Evolutionary conservation across 2,888 invertebrate genomes (phyloP).

Genomic region (Drosophila anomalata): DNA sequence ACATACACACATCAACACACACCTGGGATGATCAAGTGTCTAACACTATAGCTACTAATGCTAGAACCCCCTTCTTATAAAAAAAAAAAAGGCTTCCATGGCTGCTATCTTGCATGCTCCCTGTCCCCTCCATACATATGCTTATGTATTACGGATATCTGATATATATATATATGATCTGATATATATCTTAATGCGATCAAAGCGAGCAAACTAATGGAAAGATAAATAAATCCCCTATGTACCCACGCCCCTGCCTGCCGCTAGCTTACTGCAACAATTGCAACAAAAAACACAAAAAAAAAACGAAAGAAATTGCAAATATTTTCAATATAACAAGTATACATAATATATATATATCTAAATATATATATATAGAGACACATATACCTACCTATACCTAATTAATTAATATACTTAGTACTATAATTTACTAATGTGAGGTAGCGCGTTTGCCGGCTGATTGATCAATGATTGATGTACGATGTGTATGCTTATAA

Average conservation of each 20-base stretch:
- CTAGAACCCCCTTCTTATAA: slow-evolving; percentile 23
- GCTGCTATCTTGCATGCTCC: slow-evolving; percentile 15
- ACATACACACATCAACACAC: slow-evolving; percentile 39
- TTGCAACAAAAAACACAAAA: slow-evolving; percentile 31
- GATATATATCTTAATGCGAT: slow-evolving; percentile 9
- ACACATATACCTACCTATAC: slow-evolving; percentile 21
- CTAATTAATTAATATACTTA: slow-evolving; percentile 46
- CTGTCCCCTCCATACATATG: slow-evolving; percentile 23
- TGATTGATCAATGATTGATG: slow-evolving; percentile 37
- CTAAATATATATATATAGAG: slow-evolving; percentile 14
- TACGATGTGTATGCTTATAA: slow-evolving; percentile 62
- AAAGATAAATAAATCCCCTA: not conserved
- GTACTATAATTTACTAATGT: slow-evolving; percentile 62
- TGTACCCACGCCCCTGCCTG: slow-evolving; percentile 9
- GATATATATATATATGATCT: slow-evolving; percentile 6
- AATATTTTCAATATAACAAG: slow-evolving; percentile 61
- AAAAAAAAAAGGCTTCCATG: not conserved
- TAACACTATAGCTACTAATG: slow-evolving; percentile 60
- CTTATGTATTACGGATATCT: slow-evolving; percentile 19
- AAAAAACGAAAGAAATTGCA: slow-evolving; percentile 33
- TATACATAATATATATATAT: slow-evolving; percentile 38
- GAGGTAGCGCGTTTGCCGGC: slow-evolving; percentile 24
- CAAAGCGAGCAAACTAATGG: slow-evolving; percentile 1
- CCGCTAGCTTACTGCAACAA: slow-evolving; percentile 52
- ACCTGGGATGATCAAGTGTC: slow-evolving; percentile 58